A percentile compares a stretch with the other conserved stretches of the same genome.
phyloP scores from a whole-genome alignment of 2,888 invertebrate species.

The Lycia hirtaria region DNA sequence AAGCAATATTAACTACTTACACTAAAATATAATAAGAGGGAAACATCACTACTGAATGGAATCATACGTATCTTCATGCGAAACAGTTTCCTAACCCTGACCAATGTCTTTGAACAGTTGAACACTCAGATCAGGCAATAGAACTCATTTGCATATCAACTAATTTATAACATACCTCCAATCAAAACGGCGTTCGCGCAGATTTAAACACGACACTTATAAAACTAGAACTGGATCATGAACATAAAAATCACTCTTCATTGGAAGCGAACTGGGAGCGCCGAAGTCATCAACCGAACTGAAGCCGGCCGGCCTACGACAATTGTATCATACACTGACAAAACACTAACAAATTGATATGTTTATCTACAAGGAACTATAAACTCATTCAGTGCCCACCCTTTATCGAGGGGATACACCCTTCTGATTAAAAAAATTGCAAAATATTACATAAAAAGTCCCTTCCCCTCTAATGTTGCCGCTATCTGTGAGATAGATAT shows the following conservation, averaged over 20 bases:
- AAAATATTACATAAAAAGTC: constrained; percentile 83
- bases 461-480: constrained; percentile 57
- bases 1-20: no score
- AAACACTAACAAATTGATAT: constrained; percentile 85
- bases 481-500: constrained; percentile 59
- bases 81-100: constrained; percentile 5
- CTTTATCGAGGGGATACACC: constrained; percentile 82
- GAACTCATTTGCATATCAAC: constrained; percentile 26
- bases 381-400: constrained; percentile 83
- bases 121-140: constrained; percentile 1
- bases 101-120: constrained; percentile 6
- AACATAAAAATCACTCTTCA: constrained; percentile 62
- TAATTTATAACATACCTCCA: constrained; percentile 34
- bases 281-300: constrained; percentile 71
- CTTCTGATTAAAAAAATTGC: constrained; percentile 82
- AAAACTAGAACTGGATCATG: constrained; percentile 41
- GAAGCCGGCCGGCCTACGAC: constrained; percentile 60
- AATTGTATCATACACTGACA: constrained; percentile 80
- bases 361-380: constrained; percentile 83
- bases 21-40: neutral
- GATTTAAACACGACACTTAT: constrained; percentile 42
- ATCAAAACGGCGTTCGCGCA: constrained; percentile 25
- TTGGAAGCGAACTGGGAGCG: constrained; percentile 60
- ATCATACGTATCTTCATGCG: constrained; percentile 1
- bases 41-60: constrained; percentile 3